Base-by-base conservation (phyloP, 2,888 invertebrate species). In the Drosophila meridionalis region DNA sequence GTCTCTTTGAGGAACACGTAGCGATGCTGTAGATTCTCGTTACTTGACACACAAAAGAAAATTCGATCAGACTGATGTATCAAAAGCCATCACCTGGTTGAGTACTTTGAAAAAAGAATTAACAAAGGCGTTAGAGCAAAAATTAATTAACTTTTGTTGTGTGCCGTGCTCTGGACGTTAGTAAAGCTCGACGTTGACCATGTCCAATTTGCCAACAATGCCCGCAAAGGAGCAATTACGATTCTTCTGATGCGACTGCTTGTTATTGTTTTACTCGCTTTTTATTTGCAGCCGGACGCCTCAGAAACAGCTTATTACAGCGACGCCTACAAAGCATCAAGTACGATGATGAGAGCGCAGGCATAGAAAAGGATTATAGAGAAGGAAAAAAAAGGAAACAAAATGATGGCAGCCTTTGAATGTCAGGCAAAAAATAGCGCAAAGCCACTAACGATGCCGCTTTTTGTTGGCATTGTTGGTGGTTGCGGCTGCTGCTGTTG, bases 401-500 rank as follows among this genome's bases (percentile, higher is more conserved):
- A 20, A 20, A 20, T 20, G 20, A 30, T 30, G 40, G 7, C n/a
- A 40, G 14, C 34, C 63, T 60, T 38, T 57, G 55, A 80, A 57
- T 76, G 76, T 67, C 63, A 71, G 65, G 65, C 56, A 75, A 66
- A 65, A 73, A 86, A 76, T 75, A 73, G 75, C 75, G 75, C 62
- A 77, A 80, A 80, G 76, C 88, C 88, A 78, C 88, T 85, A 82
- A 78, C 90, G 83, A 77, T 72, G 78, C 68, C 75, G 73, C 69
- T 87, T 78, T 79, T 87, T 83, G 77, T 70, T 82, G 76, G 59
- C 61, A 78, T 80, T 85, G 78, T 85, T 77, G 79, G 72, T 69
- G 66, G 64, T 69, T 67, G 56, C 50, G 45, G 66, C 50, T 52
- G 73, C 45, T 73, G 59, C 0, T 52, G 52, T 14, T 30, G 30